Base-by-base conservation (phyloP, 2,888 invertebrate species). In the Anthrax anthrax region DNA sequence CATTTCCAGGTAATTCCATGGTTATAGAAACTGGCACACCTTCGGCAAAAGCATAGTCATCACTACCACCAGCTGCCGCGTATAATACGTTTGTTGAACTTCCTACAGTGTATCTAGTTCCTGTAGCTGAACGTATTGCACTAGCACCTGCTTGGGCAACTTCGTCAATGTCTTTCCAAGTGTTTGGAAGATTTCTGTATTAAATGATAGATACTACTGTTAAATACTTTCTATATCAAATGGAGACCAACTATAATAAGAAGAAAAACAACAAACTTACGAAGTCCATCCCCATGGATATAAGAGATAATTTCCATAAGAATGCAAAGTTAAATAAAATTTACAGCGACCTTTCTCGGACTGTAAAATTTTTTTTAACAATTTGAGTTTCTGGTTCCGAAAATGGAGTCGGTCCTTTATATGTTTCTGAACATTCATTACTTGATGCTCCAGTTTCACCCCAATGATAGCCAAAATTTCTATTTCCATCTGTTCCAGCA, bases 391-490 rank as follows among this genome's bases (percentile, higher is more conserved):
- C 86, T 0, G 72, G 66, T 61, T 84, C 83, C 0, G 83, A 82
- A 64, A 81, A 80, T 4, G 80, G 60, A 1, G 56, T 53, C 18
- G 67, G 63, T 1, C 86, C 86, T 4, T 74, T 73, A 60, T 69
- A 85, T 1, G 63, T 74, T 1, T 80, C 77, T 0, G 63, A 52
- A 58, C 84, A 85, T 1, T 58, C 75, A 50, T 44, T 53, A 1
- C 54, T 51, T 0, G 64, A 65, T 4, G 64, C 55, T 3, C 66
- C 74, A 5, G 69, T 66, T 52, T 77, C 72, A 61, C 75, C 77
- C 84, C 84, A 86, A 50, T 73, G 68, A 56, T 75, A 76, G 46
- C 74, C 81, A 56, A 77, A 88, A 66, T 88, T 87, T 2, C 86
- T 70, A 62, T 87, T 87, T 1, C 77, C 77, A 58, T 88, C 87